Conservation (phyloP, 2,888 invertebrate species). For the Sisyra nigra region DNA sequence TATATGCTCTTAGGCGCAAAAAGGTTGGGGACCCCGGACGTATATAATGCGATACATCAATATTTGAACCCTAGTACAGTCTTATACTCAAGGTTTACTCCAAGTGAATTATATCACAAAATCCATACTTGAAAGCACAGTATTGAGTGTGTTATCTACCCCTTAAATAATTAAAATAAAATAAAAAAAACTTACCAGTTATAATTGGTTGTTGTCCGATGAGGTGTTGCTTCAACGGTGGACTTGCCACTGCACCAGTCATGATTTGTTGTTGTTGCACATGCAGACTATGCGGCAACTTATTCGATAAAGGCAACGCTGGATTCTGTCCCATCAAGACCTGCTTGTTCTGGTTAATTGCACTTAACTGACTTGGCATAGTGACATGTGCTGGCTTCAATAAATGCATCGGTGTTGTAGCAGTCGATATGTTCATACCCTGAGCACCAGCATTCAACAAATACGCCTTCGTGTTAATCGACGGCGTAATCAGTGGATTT, state of each 20-base stretch:
- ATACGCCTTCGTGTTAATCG: slow-evolving; percentile 27
- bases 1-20: too few species aligned
- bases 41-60: too few species aligned
- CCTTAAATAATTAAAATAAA: background rate
- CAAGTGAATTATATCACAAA: too few species aligned
- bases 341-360: slow-evolving; percentile 16
- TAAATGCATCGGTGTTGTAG: slow-evolving; percentile 12
- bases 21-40: too few species aligned
- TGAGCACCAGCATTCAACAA: slow-evolving; percentile 23
- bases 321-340: slow-evolving; percentile 22
- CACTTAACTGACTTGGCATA: slow-evolving; percentile 13
- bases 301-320: slow-evolving; percentile 14
- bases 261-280: slow-evolving; percentile 28
- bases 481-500: slow-evolving; percentile 9
- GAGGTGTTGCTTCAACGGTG: slow-evolving; percentile 32
- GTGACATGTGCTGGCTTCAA: slow-evolving; percentile 1
- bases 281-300: slow-evolving; percentile 15
- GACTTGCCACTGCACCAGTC: slow-evolving; percentile 36
- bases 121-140: background rate
- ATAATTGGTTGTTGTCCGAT: slow-evolving; percentile 29
- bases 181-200: slow-evolving; percentile 15
- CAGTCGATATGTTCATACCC: slow-evolving; percentile 13
- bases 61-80: too few species aligned
- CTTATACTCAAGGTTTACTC: too few species aligned
- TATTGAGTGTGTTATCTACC: too few species aligned